These are phyloP conservation scores for Dryomyza anilis DNA, from an alignment of 2,888 invertebrate species.

Conservation along the genomic window DNA sequence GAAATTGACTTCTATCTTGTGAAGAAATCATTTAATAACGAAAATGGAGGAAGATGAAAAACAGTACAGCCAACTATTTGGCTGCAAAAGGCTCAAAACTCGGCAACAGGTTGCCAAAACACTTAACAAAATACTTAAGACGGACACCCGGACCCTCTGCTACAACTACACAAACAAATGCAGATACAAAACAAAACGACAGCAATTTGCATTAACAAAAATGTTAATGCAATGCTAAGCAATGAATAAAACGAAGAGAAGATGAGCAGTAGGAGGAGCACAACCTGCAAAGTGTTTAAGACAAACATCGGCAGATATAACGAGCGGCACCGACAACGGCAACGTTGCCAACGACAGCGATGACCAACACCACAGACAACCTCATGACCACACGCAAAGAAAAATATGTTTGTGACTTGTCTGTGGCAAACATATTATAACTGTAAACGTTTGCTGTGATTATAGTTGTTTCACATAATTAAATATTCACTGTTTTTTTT, in stretches of 20 bases:
- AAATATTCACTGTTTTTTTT: no score
- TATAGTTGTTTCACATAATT: no score
- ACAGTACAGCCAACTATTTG: neutral
- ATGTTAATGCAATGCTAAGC: no score
- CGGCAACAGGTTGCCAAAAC: conserved; percentile 43
- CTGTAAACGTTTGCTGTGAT: no score
- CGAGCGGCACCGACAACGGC: conserved; percentile 11
- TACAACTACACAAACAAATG: neutral
- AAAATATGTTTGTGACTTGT: no score
- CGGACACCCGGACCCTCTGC: neutral
- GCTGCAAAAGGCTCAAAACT: neutral
- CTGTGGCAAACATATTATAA: no score
- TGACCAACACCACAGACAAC: neutral
- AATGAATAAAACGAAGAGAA: neutral
- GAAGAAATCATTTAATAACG: neutral
- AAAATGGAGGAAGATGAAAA: neutral
- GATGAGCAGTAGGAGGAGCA: neutral
- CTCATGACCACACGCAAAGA: conserved; percentile 1
- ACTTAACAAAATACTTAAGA: neutral
- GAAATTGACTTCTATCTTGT: neutral
- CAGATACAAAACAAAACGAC: neutral
- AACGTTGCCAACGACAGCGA: neutral
- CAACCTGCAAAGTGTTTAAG: conserved; percentile 17
- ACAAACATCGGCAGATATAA: conserved; percentile 20
- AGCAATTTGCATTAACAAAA: no score